phyloP scores from a whole-genome alignment of 2,113 vertebrate species.

The Entosphenus tridentatus region DNA sequence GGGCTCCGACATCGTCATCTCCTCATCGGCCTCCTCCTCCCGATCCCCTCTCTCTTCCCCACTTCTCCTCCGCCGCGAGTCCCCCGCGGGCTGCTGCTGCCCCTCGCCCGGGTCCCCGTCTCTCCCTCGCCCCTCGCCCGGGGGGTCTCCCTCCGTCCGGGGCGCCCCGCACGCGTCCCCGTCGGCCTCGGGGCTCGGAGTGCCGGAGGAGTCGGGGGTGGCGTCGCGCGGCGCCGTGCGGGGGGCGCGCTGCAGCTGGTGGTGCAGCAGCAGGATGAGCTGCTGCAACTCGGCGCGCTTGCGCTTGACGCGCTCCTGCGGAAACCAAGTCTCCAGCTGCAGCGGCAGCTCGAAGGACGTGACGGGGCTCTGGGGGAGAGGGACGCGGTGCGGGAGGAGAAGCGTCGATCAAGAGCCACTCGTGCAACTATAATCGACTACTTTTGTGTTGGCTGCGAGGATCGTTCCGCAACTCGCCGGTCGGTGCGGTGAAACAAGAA shows the following conservation, averaged over 20 bases:
- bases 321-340: constrained; percentile 76
- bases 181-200: too few relatives aligned
- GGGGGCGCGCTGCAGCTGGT: constrained; percentile 17
- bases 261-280: constrained; percentile 59
- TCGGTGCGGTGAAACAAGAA: neutral
- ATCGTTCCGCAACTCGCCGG: neutral
- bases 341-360: constrained; percentile 69
- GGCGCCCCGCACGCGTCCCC: too few relatives aligned
- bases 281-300: constrained; percentile 77
- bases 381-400: neutral
- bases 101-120: too few relatives aligned
- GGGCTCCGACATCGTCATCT: too few relatives aligned
- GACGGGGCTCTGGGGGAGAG: constrained; percentile 44
- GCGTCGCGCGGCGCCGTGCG: too few relatives aligned
- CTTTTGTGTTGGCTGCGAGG: neutral
- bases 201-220: too few relatives aligned
- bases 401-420: neutral
- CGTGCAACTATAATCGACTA: neutral
- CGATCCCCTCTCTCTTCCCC: too few relatives aligned
- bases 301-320: constrained; percentile 75
- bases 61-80: too few relatives aligned
- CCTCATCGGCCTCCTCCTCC: too few relatives aligned
- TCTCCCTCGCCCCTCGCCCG: too few relatives aligned
- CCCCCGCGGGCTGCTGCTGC: too few relatives aligned
- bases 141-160: too few relatives aligned